These are phyloP conservation scores for Serilophus lunatus DNA, from an alignment of 2,113 vertebrate genomes.

Conservation along the genomic window DNA sequence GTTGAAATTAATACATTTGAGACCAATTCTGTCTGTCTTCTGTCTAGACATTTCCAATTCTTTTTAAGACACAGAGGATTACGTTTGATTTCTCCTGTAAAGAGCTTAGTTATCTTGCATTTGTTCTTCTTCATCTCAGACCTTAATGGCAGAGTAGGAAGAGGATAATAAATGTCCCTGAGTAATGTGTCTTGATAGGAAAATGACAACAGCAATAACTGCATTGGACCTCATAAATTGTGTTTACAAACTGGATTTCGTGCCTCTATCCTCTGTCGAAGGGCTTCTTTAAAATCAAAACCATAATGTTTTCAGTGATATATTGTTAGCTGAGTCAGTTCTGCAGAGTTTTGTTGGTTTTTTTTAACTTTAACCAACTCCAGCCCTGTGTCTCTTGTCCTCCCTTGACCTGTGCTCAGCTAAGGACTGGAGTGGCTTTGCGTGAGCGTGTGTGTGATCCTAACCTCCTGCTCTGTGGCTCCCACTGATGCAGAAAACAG, in stretches of 20 bases:
- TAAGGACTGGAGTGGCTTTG: not conserved
- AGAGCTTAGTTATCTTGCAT: not conserved
- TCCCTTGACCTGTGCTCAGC: not conserved
- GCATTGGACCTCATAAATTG: not conserved
- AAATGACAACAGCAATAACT: not conserved
- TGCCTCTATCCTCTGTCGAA: not conserved
- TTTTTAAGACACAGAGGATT: slow-evolving; percentile 7
- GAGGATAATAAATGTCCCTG: not conserved
- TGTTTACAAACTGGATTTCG: not conserved
- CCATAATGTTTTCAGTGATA: not conserved
- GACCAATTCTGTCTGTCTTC: slow-evolving; percentile 24
- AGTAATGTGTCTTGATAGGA: not conserved
- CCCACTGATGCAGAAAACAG: not conserved
- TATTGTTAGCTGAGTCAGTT: not conserved
- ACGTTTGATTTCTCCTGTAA: slow-evolving; percentile 1
- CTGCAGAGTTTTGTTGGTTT: not conserved
- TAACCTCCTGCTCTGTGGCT: not conserved
- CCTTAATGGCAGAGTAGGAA: not conserved
- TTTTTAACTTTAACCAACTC: not conserved
- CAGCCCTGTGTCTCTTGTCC: not conserved
- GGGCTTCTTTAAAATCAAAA: not conserved
- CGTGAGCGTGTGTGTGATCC: not conserved
- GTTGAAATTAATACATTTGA: not conserved
- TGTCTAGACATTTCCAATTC: slow-evolving; percentile 17
- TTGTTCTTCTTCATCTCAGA: slow-evolving; percentile 3